Base-by-base conservation (phyloP, 2,113 vertebrate species). In the Dromaius novaehollandiae region DNA sequence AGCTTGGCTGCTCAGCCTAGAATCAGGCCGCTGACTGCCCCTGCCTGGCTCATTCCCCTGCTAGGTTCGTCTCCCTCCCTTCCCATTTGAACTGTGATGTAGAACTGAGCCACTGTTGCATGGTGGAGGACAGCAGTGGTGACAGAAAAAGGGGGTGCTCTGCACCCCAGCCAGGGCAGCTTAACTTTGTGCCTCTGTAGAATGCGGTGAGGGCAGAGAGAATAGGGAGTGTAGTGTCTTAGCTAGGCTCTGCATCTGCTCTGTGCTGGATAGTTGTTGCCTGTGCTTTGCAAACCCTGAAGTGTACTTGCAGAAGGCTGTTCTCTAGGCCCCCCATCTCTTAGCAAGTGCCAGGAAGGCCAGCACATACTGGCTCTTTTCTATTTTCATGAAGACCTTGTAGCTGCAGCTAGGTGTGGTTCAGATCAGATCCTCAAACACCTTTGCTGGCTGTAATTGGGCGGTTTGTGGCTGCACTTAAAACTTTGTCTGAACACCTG, bases 161-260 rank as follows among this genome's bases (percentile, higher is more conserved):
- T 28, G 64, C 11, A 19, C 15, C 20, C 0, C 0, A 38, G 9
- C 1, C 0, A 28, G 40, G 13, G 1, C 76, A 60, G 22, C 30
- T 28, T 20, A 58, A 24, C 44, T 25, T 56, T 6, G 13, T 80
- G 76, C 60, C 65, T 19, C 68, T 2, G 0, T 2, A 56, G 79
- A 58, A 12, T 28, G 32, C 5, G 70, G 30, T 50, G 55, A 56
- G 40, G 40, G 28, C 40, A 84, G 56, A 2, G 19, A 10, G 46
- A 64, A 53, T 60, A 74, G 69, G 44, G 17, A 4, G 20, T 42
- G 13, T 13, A 7, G 2, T 56, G n/a, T 25, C 53, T 56, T 1
- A 10, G 6, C 34, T 0, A 1, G 32, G 46, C 7, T 71, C 15
- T 34, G 68, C 25, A 0, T 7, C 8, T 11, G 26, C n/a, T 20